These are phyloP conservation scores for Drosophila mayaguana DNA, from an alignment of 2,888 invertebrate genomes.

Conservation along the genomic window DNA sequence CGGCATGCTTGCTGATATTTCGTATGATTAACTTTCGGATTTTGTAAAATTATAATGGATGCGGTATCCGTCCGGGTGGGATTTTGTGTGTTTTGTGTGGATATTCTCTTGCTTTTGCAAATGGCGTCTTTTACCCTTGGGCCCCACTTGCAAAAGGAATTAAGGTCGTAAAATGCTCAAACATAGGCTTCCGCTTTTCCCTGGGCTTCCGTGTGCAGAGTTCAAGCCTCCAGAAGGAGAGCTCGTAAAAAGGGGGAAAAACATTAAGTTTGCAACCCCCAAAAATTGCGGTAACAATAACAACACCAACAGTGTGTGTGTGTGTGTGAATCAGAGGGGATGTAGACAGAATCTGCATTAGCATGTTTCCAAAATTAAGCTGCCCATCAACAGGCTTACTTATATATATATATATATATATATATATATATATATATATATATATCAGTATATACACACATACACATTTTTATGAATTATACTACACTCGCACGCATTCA, in stretches of 20 bases:
- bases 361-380: conserved; percentile 69
- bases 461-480: conserved; percentile 27
- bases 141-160: conserved; percentile 63
- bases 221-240: conserved; percentile 35
- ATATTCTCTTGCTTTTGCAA: conserved; percentile 47
- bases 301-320: conserved; percentile 14
- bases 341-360: conserved; percentile 67
- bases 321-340: background rate
- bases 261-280: conserved; percentile 74
- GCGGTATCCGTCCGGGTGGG: conserved; percentile 9
- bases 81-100: conserved; percentile 19
- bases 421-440: conserved; percentile 8
- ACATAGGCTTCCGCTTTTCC: conserved; percentile 44
- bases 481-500: conserved; percentile 14
- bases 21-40: conserved; percentile 77
- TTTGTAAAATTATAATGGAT: conserved; percentile 73
- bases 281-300: conserved; percentile 43
- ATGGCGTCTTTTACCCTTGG: conserved; percentile 64
- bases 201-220: conserved; percentile 43
- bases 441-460: background rate
- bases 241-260: conserved; percentile 67
- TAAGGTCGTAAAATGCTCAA: conserved; percentile 73
- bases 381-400: conserved; percentile 60
- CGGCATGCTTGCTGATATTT: conserved; percentile 41
- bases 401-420: conserved; percentile 30